phyloP scores from a whole-genome alignment of 2,888 invertebrate genomes.

The Diploptera punctata region DNA sequence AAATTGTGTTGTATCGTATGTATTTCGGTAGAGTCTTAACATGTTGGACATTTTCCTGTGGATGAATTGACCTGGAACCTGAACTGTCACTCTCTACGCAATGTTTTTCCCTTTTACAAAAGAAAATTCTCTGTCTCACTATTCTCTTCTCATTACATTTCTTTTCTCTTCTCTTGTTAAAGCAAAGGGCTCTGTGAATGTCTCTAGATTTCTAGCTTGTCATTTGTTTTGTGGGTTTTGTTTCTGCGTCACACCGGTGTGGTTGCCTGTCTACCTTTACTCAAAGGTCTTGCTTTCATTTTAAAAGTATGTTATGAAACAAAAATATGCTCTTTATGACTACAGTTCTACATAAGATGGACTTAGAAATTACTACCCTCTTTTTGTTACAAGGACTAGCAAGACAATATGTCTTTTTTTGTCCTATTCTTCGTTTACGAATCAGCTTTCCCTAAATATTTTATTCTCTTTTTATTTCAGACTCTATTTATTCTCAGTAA shows the following conservation, averaged over 20 bases:
- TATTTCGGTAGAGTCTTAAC: too few species aligned
- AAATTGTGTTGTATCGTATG: too few species aligned
- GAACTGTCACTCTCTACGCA: background rate
- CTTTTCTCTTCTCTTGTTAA: background rate
- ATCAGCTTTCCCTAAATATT: too few species aligned
- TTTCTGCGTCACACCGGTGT: background rate
- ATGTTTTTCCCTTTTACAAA: background rate
- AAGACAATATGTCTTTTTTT: too few species aligned
- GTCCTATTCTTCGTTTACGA: too few species aligned
- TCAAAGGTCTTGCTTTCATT: background rate
- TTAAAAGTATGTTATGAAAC: background rate
- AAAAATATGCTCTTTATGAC: background rate
- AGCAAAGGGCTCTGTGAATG: background rate
- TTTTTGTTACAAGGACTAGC: too few species aligned
- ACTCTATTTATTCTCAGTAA: too few species aligned
- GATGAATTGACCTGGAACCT: too few species aligned
- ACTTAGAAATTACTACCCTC: too few species aligned
- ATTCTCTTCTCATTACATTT: background rate
- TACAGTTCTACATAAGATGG: background rate
- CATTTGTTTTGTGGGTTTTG: background rate
- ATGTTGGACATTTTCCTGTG: too few species aligned
- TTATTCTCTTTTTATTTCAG: too few species aligned
- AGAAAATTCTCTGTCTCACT: background rate
- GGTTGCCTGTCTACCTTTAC: background rate
- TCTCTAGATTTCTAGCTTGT: background rate